Conservation (phyloP, 53 echinoderm and acorn worm genomes). For the Actinopyga echinites region DNA sequence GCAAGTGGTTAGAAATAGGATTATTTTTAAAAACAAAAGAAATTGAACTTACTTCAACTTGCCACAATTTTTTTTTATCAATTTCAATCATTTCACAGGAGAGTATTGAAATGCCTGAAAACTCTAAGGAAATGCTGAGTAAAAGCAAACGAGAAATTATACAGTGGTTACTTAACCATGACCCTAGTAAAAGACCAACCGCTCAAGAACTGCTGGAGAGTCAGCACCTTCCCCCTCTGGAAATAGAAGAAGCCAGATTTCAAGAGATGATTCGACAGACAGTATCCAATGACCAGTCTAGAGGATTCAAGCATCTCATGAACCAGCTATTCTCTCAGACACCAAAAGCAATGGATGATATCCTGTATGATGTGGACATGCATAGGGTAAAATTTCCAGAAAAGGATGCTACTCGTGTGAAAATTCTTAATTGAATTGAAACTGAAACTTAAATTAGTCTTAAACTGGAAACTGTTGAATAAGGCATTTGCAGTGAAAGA, state of each 20-base stretch:
- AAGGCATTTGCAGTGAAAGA: no score
- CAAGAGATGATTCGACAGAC: slow-evolving; percentile 95
- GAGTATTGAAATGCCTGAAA: slow-evolving; percentile 85
- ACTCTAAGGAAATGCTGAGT: slow-evolving; percentile 66
- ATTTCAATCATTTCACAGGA: slow-evolving; percentile 49
- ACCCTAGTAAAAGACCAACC: slow-evolving; percentile 86
- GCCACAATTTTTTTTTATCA: no score
- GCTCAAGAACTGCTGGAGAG: slow-evolving; percentile 87
- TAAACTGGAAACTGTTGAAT: no score
- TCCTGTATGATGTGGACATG: slow-evolving; percentile 89
- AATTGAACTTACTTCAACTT: no score
- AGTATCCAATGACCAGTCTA: slow-evolving; percentile 83
- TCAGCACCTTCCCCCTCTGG: slow-evolving; percentile 80
- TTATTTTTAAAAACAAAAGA: no score
- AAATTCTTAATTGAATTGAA: no score
- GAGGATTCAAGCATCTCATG: slow-evolving; percentile 82
- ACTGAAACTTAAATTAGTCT: no score
- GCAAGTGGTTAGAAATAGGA: no score
- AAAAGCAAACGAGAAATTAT: slow-evolving; percentile 60
- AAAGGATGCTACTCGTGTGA: background rate
- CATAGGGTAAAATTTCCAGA: slow-evolving; percentile 69
- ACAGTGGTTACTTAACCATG: slow-evolving; percentile 89
- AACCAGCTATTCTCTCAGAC: slow-evolving; percentile 76
- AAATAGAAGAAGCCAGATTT: slow-evolving; percentile 88
- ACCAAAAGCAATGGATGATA: slow-evolving; percentile 65